phyloP scores from a whole-genome alignment of 2,113 vertebrate species.

The Butorides virescens region DNA sequence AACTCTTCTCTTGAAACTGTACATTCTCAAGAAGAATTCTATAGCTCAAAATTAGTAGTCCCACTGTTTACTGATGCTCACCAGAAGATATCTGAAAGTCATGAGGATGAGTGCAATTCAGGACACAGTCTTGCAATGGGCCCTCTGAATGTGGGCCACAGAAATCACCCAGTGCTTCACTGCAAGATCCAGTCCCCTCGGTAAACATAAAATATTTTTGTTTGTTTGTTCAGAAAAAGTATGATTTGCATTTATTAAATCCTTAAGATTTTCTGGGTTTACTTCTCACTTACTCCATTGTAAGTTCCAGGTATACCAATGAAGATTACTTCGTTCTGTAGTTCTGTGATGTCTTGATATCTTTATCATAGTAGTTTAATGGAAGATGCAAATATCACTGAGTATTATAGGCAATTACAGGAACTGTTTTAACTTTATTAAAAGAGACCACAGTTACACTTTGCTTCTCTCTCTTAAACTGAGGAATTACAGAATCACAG shows the following conservation, averaged over 20 bases:
- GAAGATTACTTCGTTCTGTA: not conserved
- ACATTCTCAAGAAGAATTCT: not conserved
- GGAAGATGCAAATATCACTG: not conserved
- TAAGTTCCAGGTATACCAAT: not conserved
- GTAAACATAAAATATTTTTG: not conserved
- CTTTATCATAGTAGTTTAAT: not conserved
- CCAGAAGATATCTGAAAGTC: not conserved
- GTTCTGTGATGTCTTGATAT: not conserved
- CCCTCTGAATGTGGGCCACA: not conserved
- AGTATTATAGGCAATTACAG: not conserved
- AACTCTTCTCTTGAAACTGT: not conserved
- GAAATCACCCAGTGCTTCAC: not conserved
- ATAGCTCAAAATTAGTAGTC: not conserved
- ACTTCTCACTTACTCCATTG: not conserved
- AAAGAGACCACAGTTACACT: not conserved
- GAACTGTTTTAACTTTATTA: not conserved
- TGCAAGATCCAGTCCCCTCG: not conserved
- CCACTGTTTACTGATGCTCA: not conserved
- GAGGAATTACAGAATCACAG: too few species aligned
- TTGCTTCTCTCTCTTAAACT: not conserved
- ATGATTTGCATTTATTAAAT: not conserved
- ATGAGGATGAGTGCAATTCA: not conserved
- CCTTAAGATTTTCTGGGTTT: not conserved
- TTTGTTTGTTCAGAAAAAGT: not conserved
- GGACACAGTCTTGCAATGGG: not conserved